Evolutionary conservation across 2,113 vertebrate genomes (phyloP).

Genomic region (Siniperca knerii): DNA sequence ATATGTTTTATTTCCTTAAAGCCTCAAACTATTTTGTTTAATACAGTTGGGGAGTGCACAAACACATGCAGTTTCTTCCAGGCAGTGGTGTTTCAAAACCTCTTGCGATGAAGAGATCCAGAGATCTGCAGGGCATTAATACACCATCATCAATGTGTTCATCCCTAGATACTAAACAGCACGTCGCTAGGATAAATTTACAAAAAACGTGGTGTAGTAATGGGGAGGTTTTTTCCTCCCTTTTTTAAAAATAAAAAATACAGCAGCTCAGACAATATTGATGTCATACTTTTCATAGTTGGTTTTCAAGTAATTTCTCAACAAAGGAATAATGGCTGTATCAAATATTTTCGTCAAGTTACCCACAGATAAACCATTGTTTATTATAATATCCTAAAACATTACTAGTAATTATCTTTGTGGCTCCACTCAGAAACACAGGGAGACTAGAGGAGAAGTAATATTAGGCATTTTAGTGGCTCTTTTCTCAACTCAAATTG

Average conservation of each 20-base stretch:
- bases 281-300: background rate
- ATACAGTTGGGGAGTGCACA: background rate
- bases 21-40: background rate
- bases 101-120: constrained; percentile 3
- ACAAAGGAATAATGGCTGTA: background rate
- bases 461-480: background rate
- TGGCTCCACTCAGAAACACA: background rate
- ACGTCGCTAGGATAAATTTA: background rate
- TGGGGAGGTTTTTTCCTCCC: background rate
- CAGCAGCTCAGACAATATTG: background rate
- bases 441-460: background rate
- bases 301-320: background rate
- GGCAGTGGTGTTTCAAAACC: background rate
- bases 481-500: background rate
- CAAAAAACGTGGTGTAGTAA: background rate
- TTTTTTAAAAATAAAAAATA: background rate
- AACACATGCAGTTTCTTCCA: background rate
- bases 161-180: background rate
- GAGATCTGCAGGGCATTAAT: constrained; percentile 1
- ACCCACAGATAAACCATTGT: background rate
- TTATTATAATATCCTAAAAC: background rate
- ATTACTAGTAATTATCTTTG: constrained; percentile 1
- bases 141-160: background rate
- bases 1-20: constrained; percentile 5
- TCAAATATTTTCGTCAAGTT: background rate